These are phyloP conservation scores for Hemiprocne comata DNA, from an alignment of 2,113 vertebrate species.

Conservation along the genomic window DNA sequence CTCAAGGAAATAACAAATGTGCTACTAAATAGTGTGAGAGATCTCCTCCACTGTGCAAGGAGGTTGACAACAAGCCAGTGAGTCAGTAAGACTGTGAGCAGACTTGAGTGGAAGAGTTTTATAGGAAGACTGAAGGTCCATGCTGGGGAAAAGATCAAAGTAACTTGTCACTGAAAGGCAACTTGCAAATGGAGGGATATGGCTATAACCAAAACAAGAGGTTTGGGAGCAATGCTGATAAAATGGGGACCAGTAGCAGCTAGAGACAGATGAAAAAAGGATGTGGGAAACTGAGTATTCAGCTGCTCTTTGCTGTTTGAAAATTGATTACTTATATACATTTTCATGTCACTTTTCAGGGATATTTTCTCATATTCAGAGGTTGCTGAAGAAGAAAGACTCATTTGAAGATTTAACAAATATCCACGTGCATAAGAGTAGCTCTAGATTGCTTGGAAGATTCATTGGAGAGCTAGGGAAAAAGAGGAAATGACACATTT, in stretches of 20 bases:
- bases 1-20: neutral
- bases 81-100: neutral
- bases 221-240: neutral
- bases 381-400: conserved; percentile 71
- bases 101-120: neutral
- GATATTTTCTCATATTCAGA: conserved; percentile 76
- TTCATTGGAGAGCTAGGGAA: conserved; percentile 18
- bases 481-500: conserved; percentile 59
- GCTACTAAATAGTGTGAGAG: neutral
- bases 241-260: neutral
- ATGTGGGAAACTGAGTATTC: neutral
- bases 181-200: neutral
- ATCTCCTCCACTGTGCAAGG: neutral
- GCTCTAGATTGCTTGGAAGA: conserved; percentile 50
- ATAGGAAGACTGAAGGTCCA: neutral
- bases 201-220: neutral
- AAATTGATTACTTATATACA: neutral
- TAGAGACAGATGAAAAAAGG: neutral
- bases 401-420: conserved; percentile 74
- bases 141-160: neutral
- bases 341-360: conserved; percentile 74
- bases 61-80: neutral
- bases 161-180: neutral
- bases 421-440: conserved; percentile 67
- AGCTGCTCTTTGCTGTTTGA: neutral